Evolutionary conservation across 2,888 invertebrate genomes (phyloP), one percentile per base, ranked within the genome.

Genomic region (Entomobrya multifasciata): DNA sequence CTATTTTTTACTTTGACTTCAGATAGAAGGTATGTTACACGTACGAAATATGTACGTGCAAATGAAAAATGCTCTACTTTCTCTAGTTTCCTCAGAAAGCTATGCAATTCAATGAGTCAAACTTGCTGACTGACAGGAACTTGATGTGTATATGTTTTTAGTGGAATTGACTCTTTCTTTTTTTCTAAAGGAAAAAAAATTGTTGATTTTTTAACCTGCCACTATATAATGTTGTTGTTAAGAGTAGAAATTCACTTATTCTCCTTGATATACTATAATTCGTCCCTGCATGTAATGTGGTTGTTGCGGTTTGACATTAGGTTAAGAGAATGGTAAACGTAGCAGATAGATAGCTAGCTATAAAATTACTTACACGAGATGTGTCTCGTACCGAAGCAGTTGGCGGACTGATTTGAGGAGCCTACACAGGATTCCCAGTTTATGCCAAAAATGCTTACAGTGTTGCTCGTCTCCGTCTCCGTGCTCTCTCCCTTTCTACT

Each of bases 371-470:
- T 20, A 60, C 25, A 55, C 67, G 55, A 80, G 70, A 67, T 80
- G 80, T 52, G 80, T 70, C 80, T 80, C 80, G 67, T 25, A 70
- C 55, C 80, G 57, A 70, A 80, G 80, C 80, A 52, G 67, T 70
- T 80, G 36, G 80, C 57, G 30, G 70, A 80, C 80, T 80, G 70
- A 55, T 70, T 80, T 52, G 80, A 55, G 25, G 36, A 70, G 70
- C 17, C 70, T 70, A 22, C 47, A 25, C 20, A 41, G 47, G 70
- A 57, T 80, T 80, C 80, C 57, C 65, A 80, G 70, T 80, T 80
- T 80, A 80, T 80, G 80, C 70, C 20, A 17, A 80, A 70, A 70
- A 47, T 67, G 25, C 67, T 67, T 52, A 27, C 72, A 47, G 15
- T 49, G 15, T 36, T 67, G 55, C 70, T 70, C 22, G 55, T 44